Conservation (phyloP, 2,797 vertebrate genomes). For the Lutjanus argentimaculatus region DNA sequence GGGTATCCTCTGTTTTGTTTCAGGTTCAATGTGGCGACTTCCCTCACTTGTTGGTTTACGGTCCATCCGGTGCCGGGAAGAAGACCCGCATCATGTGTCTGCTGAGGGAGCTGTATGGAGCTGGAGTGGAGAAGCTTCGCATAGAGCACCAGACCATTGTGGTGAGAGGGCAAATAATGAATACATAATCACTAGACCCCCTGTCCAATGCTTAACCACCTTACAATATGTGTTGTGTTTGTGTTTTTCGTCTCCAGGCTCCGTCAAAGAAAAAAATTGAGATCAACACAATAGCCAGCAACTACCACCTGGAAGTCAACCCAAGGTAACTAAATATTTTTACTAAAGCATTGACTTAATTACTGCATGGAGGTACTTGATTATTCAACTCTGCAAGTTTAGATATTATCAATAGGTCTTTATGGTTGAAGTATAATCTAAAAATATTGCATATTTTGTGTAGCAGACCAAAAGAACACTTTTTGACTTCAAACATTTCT, state of each 20-base stretch:
- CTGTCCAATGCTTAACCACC: not conserved
- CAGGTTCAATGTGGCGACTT: constrained; percentile 98
- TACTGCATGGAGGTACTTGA: not conserved
- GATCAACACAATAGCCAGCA: constrained; percentile 98
- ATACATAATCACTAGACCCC: not conserved
- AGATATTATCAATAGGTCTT: not conserved
- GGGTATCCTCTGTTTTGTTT: constrained; percentile 16
- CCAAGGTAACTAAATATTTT: constrained; percentile 88
- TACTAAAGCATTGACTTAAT: not conserved
- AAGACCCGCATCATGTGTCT: constrained; percentile 99
- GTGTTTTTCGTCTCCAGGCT: constrained; percentile 81
- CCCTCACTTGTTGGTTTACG: constrained; percentile 95
- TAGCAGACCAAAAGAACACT: not conserved
- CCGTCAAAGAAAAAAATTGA: constrained; percentile 99
- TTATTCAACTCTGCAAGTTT: not conserved
- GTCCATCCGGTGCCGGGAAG: constrained; percentile 97
- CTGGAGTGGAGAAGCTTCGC: constrained; percentile 96
- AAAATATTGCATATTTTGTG: not conserved
- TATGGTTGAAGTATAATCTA: not conserved
- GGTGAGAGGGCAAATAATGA: constrained; percentile 73
- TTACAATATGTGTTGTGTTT: not conserved
- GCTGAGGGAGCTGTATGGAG: constrained; percentile 94
- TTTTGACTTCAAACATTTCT: not conserved
- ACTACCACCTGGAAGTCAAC: constrained; percentile 98
- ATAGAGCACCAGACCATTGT: constrained; percentile 97